Evolutionary conservation across 2,888 invertebrate genomes (phyloP), one percentile per base, ranked within the genome.

Genomic region (Colostygia pectinataria): DNA sequence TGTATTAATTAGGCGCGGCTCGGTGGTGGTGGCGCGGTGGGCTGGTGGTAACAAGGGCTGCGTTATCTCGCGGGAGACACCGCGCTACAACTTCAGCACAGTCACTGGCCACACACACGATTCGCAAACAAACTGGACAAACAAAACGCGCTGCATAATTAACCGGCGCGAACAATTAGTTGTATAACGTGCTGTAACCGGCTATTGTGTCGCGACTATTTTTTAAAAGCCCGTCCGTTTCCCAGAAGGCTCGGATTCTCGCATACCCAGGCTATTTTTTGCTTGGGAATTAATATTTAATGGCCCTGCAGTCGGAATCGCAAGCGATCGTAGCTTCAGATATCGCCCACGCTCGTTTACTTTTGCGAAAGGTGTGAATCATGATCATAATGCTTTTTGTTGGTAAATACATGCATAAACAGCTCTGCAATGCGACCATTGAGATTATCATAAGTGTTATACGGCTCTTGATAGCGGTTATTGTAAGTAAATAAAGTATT

Each of bases 131-230:
- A 59, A 68, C 64, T 70, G 55, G 59, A 63, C 76, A 78, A 83
- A 80, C 75, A 80, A 57, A 59, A 57, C 56, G 41, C 39, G 66
- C 68, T 76, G 77, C 74, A 83, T 83, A 83, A 86, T 84, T 83
- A 85, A 77, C 76, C 74, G 75, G 75, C 74, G 77, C 74, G 78
- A 80, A 82, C 77, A 83, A 84, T 85, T 86, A 84, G 80, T 83
- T 85, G 83, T 83, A 78, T 81, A 83, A 80, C 79, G 80, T 82
- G 83, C 80, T 82, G 77, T 81, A 83, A 81, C 80, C 76, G 74
- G 75, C 76, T 69, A 78, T 82, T 81, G 83, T 85, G 82, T 80
- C 75, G 78, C 71, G 71, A 69, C 69, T 64, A 68, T 73, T 75
- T 76, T 75, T 77, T 72, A 60, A 75, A 72, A 64, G 66, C 64